These are phyloP conservation scores for Anguilla pacifica DNA, from an alignment of 2,797 vertebrate species.

Conservation along the genomic window DNA sequence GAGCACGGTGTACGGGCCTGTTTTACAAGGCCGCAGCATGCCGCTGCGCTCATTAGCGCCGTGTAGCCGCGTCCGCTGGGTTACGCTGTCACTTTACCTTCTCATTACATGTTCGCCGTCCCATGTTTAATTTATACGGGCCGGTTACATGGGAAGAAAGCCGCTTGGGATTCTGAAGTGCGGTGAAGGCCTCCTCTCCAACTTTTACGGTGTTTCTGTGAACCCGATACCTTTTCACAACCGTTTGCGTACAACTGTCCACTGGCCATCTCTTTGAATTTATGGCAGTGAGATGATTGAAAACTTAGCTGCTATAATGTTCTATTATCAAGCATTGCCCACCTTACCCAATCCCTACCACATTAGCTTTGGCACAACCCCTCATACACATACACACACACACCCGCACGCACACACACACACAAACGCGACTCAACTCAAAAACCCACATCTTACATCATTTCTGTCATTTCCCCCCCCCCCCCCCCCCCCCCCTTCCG, in stretches of 20 bases:
- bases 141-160: slow-evolving; percentile 35
- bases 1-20: slow-evolving; percentile 47
- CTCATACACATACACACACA: not conserved
- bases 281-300: not conserved
- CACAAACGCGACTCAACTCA: not conserved
- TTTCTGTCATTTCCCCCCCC: not conserved
- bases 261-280: not conserved
- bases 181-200: not conserved
- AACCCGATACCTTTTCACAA: not conserved
- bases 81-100: slow-evolving; percentile 57
- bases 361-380: not conserved
- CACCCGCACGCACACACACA: not conserved
- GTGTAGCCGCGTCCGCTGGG: slow-evolving; percentile 55
- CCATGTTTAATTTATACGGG: slow-evolving; percentile 62
- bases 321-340: not conserved
- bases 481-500: not conserved
- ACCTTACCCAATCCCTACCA: not conserved
- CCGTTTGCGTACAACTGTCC: not conserved
- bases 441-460: not conserved
- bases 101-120: slow-evolving; percentile 64
- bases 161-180: not conserved
- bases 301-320: not conserved
- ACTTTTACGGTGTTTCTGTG: not conserved
- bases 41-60: slow-evolving; percentile 61
- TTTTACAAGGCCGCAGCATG: slow-evolving; percentile 54